These are phyloP conservation scores for Andrena minutula DNA, from an alignment of 2,888 invertebrate genomes.

Conservation along the genomic window DNA sequence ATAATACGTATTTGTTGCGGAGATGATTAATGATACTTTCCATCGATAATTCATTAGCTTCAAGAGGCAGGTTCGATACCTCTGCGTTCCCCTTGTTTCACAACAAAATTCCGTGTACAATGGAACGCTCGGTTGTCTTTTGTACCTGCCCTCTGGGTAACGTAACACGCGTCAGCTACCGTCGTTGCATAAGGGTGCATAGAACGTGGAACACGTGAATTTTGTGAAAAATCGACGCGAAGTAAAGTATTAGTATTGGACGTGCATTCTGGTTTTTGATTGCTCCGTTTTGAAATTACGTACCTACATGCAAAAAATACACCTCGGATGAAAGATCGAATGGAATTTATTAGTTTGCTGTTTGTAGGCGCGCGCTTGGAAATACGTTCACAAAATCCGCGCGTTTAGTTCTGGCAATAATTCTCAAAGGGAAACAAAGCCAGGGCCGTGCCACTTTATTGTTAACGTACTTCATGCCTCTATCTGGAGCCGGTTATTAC, in stretches of 20 bases:
- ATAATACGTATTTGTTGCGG: not conserved
- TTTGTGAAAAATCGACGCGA: not conserved
- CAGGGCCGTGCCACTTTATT: constrained; percentile 60
- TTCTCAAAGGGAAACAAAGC: constrained; percentile 64
- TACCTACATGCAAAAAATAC: too few relatives aligned
- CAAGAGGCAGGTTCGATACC: not conserved
- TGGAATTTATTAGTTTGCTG: constrained; percentile 46
- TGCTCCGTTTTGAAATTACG: not conserved
- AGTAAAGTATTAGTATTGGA: constrained; percentile 11
- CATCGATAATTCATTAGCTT: not conserved
- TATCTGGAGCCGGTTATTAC: constrained; percentile 66
- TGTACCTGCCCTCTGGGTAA: not conserved
- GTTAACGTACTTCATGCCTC: constrained; percentile 56
- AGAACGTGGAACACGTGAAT: not conserved
- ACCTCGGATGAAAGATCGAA: constrained; percentile 30
- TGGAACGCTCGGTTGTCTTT: constrained; percentile 2
- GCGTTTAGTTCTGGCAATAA: constrained; percentile 55
- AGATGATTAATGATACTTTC: not conserved
- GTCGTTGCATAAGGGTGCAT: not conserved
- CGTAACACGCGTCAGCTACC: not conserved
- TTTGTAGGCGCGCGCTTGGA: constrained; percentile 6
- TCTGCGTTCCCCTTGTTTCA: not conserved
- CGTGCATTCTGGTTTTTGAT: not conserved
- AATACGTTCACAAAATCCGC: constrained; percentile 24
- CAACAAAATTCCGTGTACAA: not conserved